phyloP scores from a whole-genome alignment of 2,888 invertebrate species.

The Apamea monoglypha region DNA sequence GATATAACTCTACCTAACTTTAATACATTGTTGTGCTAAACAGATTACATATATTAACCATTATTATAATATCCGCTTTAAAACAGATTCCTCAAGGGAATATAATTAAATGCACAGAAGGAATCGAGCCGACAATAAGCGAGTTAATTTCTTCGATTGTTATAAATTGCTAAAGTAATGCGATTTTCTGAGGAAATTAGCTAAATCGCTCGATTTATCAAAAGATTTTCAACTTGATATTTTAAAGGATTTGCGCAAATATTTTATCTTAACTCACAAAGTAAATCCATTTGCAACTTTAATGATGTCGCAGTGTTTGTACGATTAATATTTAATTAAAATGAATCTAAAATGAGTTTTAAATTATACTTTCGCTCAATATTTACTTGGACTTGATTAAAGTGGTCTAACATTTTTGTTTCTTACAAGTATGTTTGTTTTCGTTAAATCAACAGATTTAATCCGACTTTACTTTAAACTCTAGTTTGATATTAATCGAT shows the following conservation, averaged over 20 bases:
- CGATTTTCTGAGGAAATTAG: conserved; percentile 62
- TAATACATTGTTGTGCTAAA: conserved; percentile 19
- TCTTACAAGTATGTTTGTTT: conserved; percentile 26
- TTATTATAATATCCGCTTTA: conserved; percentile 36
- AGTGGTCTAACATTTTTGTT: conserved; percentile 36
- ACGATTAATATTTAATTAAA: conserved; percentile 39
- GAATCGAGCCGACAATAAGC: conserved; percentile 68
- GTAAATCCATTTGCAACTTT: conserved; percentile 52
- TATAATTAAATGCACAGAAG: conserved; percentile 71
- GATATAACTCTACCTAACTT: conserved; percentile 32
- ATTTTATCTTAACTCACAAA: conserved; percentile 54
- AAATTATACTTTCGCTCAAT: conserved; percentile 35
- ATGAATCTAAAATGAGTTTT: conserved; percentile 34
- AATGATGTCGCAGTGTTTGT: conserved; percentile 46
- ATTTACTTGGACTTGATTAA: conserved; percentile 40
- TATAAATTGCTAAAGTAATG: conserved; percentile 70
- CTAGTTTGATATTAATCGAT: conserved; percentile 55
- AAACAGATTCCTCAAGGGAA: conserved; percentile 52
- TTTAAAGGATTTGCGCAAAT: conserved; percentile 65
- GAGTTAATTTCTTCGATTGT: conserved; percentile 73
- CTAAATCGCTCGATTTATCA: conserved; percentile 67
- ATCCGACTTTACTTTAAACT: conserved; percentile 39
- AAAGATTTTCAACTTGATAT: conserved; percentile 65
- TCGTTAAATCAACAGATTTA: conserved; percentile 39
- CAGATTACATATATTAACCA: conserved; percentile 13